A percentile compares a stretch with the other conserved stretches of the same genome.
Evolutionary conservation across 2,888 invertebrate species (phyloP).

Genomic region (Bimastos eiseni): DNA sequence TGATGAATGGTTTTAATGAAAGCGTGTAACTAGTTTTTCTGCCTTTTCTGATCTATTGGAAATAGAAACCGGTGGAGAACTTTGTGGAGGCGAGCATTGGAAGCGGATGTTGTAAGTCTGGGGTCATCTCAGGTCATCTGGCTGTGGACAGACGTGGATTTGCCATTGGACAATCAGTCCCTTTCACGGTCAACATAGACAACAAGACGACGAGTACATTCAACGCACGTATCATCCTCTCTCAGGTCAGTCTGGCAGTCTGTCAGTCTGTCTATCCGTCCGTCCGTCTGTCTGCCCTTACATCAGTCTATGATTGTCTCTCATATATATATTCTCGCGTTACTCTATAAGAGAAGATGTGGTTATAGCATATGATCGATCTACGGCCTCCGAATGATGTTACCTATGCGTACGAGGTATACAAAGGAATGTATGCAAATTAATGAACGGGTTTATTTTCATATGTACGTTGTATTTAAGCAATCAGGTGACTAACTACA

Average conservation of each 20-base stretch:
- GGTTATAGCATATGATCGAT: too few relatives aligned
- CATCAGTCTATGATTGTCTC: too few relatives aligned
- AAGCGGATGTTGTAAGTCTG: conserved; percentile 68
- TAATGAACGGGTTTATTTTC: too few relatives aligned
- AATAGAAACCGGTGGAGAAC: conserved; percentile 38
- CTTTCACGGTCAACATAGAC: conserved; percentile 79
- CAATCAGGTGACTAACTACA: too few relatives aligned
- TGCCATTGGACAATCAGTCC: conserved; percentile 90
- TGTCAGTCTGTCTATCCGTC: neutral
- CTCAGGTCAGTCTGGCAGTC: conserved; percentile 65
- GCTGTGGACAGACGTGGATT: conserved; percentile 88
- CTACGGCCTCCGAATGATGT: too few relatives aligned
- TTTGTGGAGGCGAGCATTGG: conserved; percentile 37
- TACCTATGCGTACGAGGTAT: too few relatives aligned
- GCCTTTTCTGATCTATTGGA: neutral
- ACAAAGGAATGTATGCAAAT: too few relatives aligned
- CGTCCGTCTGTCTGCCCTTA: neutral
- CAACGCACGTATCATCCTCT: conserved; percentile 81
- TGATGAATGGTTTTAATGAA: too few relatives aligned
- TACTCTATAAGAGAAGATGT: too few relatives aligned
- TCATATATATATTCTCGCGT: neutral
- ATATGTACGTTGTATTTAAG: too few relatives aligned
- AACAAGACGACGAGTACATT: conserved; percentile 84
- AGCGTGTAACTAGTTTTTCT: neutral
- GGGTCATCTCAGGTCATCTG: conserved; percentile 82